A percentile compares a stretch with the other conserved stretches of the same genome.
These are phyloP conservation scores for Stratiolaelaps scimitus DNA, from an alignment of 1,140 invertebrate genomes.

Conservation along the genomic window DNA sequence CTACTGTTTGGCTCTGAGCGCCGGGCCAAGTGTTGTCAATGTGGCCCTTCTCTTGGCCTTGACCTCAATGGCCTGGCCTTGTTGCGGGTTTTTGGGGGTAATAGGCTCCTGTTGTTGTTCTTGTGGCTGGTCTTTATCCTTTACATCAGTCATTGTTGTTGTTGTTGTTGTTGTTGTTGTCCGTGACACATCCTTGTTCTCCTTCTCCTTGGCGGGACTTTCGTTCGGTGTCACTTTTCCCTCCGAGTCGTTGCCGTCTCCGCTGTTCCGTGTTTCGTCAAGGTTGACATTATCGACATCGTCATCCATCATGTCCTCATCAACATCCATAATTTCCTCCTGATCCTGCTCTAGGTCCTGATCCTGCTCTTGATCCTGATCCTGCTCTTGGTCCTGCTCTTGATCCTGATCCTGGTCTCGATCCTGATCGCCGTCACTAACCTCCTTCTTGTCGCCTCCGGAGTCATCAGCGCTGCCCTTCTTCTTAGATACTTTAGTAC, in stretches of 20 bases:
- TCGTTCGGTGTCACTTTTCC: too few species aligned
- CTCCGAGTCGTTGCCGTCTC: background rate
- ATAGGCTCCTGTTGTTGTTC: too few species aligned
- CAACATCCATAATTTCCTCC: background rate
- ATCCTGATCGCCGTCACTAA: background rate
- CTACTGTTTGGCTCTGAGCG: too few species aligned
- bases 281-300: constrained; percentile 13
- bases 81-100: too few species aligned
- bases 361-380: background rate
- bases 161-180: too few species aligned
- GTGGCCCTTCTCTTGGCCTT: too few species aligned
- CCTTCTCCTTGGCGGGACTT: too few species aligned
- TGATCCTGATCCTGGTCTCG: background rate
- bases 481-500: background rate
- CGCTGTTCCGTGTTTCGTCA: constrained; percentile 1
- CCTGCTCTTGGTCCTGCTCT: background rate
- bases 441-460: background rate
- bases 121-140: too few species aligned
- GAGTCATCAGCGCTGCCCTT: background rate
- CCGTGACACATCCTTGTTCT: too few species aligned
- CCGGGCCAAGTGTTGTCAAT: too few species aligned
- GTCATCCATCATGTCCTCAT: background rate
- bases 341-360: background rate
- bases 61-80: too few species aligned
- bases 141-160: too few species aligned